Base-by-base conservation (phyloP, 2,888 invertebrate genomes). In the Xestia c-nigrum region DNA sequence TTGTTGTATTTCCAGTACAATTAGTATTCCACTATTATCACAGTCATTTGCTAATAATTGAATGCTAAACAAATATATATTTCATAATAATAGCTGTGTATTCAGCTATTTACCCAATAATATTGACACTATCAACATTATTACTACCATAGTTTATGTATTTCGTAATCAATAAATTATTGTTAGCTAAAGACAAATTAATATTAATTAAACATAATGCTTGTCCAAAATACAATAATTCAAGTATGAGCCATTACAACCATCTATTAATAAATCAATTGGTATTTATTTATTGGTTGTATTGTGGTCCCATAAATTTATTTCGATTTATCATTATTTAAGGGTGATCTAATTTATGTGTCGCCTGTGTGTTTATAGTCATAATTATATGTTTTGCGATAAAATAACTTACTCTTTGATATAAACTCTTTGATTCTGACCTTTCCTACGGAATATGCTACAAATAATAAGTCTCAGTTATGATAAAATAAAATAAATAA, bases 181-280 rank as follows among this genome's bases (percentile, higher is more conserved):
- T 59, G 38, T 63, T n/a, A 46, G 14, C 19, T 46, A 24, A 12
- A n/a, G 3, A 12, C 16, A 57, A 46, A 65, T 57, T 64, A 76
- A 55, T 31, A 57, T 68, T 40, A 83, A 46, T 55, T 55, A 19
- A 43, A 47, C 14, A 5, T 40, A 50, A 59, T 38, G 55, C 24
- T 64, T n/a, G 75, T 19, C 7, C 38, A 10, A 66, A 64, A 57
- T 68, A 14, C 67, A 64, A 68, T 81, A 72, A 55, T 43, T 63
- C 55, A 79, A 21, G 16, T 47, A 55, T 47, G 31, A 43, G 5
- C 43, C 10, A 76, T 76, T 24, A 57, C 21, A 21, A 47, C 6
- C 3, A 67, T 50, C 9, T 68, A 50, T n/a, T 24, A 46, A 64
- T 83, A 77, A 43, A 83, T 78, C 24, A 68, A 31, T 43, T 7